phyloP scores from a whole-genome alignment of 64 coral and sea anemone genomes.

The Porites lutea region DNA sequence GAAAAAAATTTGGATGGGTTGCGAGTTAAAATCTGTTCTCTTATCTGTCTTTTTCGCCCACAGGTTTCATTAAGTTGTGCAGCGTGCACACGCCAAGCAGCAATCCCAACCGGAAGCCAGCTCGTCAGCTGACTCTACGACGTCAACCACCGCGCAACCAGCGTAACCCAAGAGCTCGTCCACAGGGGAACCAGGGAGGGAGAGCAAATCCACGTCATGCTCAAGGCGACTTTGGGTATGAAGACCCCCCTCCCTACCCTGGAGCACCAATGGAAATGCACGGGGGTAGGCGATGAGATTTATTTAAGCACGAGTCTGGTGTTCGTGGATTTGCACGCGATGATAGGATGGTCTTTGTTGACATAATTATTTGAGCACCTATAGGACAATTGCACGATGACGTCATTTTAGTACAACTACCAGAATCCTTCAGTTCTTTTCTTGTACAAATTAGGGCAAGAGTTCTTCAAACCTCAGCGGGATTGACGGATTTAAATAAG shows the following conservation, averaged over 20 bases:
- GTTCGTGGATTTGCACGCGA: background rate
- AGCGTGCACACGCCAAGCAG: conserved; percentile 97
- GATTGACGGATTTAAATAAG: too few species aligned
- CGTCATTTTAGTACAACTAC: too few species aligned
- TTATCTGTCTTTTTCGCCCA: background rate
- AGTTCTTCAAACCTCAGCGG: too few species aligned
- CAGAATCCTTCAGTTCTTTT: too few species aligned
- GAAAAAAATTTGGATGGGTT: too few species aligned
- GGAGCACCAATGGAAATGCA: conserved; percentile 53
- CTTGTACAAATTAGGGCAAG: too few species aligned
- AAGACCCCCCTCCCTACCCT: conserved; percentile 76
- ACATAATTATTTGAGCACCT: background rate
- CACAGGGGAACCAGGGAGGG: background rate
- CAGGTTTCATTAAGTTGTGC: conserved; percentile 93
- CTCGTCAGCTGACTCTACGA: conserved; percentile 85
- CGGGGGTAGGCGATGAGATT: background rate
- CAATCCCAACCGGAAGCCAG: conserved; percentile 88
- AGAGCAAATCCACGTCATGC: conserved; percentile 51
- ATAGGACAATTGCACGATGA: too few species aligned
- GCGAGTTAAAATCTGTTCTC: background rate
- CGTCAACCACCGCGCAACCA: conserved; percentile 58
- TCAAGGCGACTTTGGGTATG: background rate
- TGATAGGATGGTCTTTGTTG: background rate
- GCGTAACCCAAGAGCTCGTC: conserved; percentile 49
- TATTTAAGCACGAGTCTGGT: background rate